These are phyloP conservation scores for Tapirus indicus DNA, from an alignment of 2,797 vertebrate species.

Conservation along the genomic window DNA sequence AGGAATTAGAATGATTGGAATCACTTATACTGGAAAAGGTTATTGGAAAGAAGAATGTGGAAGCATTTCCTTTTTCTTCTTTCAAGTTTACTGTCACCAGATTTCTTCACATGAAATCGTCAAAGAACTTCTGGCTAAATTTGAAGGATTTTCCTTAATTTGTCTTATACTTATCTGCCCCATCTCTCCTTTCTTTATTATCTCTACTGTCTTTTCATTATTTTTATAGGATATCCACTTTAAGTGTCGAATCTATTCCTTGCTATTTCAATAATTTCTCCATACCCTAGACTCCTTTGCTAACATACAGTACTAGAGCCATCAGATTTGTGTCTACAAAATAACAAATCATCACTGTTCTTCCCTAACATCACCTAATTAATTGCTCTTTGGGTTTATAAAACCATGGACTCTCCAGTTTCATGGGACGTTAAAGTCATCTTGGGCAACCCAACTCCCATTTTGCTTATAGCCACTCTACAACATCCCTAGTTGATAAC, in stretches of 20 bases:
- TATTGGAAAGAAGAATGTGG: background rate
- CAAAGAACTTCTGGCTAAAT: background rate
- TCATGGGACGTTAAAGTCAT: background rate
- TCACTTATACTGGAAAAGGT: background rate
- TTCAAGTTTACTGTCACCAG: background rate
- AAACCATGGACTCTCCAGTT: background rate
- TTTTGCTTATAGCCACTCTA: background rate
- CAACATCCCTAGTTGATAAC: background rate
- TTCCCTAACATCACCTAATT: background rate
- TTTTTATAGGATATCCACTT: background rate
- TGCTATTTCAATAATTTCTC: background rate
- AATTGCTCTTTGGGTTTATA: background rate
- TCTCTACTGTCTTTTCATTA: background rate
- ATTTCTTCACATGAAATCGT: conserved; percentile 5
- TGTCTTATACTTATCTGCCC: background rate
- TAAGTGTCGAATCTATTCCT: background rate
- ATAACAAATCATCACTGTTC: background rate
- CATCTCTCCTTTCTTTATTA: background rate
- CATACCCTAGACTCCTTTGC: background rate
- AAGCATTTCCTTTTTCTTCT: background rate
- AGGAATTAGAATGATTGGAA: background rate
- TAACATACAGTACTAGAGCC: background rate
- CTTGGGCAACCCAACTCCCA: accelerated
- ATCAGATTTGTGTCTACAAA: background rate
- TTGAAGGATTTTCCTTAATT: background rate